Evolutionary conservation across 2,797 vertebrate genomes (phyloP), one percentile per base, ranked within the genome.

Genomic region (Rhinatrema bivittatum): DNA sequence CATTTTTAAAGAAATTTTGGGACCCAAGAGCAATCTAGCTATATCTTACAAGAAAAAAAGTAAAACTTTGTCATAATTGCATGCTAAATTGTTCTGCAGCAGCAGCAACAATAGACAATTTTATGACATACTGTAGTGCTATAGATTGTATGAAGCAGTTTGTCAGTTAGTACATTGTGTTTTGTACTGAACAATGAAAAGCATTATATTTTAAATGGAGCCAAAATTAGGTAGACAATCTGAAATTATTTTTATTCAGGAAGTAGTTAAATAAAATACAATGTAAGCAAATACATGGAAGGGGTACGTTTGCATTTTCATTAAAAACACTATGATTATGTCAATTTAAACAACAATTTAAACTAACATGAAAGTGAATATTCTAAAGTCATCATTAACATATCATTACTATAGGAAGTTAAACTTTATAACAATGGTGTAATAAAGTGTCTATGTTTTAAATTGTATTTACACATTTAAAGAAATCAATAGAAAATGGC

Each of bases 1-100:
- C 41, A 6, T 51, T 69, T 61, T 45, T 25, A 46, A 47, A 30
- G 4, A 52, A 45, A 25, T 14, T 42, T 18, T 30, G 28, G 30
- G 23, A 25, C 13, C 24, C 5, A 17, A 45, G 57, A 38, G 10
- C 2, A 19, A 3, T 30, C 5, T 17, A 19, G 9, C 7, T 59
- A 34, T 28, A 26, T 34, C 39, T 5, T 54, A 17, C 16, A 7
- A 5, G 1, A 6, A 26, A n/a, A n/a, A 24, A 16, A 29, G 6
- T 0, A 16, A 33, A 29, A 36, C 37, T 51, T 51, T 30, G 16
- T 28, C 39, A 5, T 20, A n/a, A n/a, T n/a, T n/a, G n/a, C n/a
- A n/a, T n/a, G n/a, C 19, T 2, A 5, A 36, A 39, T 1, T 5
- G 6, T 14, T 60, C 11, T 23, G 7, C 21, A 38, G 15, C 14